Conservation (phyloP, 2,113 vertebrate species). For the Rhinoptilus africanus region DNA sequence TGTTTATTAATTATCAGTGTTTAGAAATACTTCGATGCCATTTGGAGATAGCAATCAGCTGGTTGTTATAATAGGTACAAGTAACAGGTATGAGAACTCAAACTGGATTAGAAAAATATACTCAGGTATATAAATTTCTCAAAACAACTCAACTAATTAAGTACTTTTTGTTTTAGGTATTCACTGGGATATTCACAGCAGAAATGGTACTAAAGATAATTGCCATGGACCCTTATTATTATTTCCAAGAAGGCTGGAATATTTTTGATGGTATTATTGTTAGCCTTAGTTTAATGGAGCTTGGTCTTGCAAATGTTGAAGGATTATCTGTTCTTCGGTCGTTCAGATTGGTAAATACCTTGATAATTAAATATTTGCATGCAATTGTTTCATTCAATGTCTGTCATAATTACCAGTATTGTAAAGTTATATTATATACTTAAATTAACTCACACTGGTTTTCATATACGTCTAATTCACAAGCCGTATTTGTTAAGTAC, state of each 20-base stretch:
- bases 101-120: background rate
- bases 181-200: constrained; percentile 93
- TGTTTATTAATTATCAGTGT: background rate
- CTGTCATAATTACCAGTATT: background rate
- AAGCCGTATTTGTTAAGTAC: background rate
- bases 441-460: background rate
- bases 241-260: constrained; percentile 97
- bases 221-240: constrained; percentile 93
- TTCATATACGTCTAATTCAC: background rate
- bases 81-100: background rate
- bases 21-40: background rate
- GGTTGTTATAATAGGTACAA: background rate
- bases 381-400: background rate
- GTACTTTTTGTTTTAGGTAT: constrained; percentile 80
- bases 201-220: constrained; percentile 98
- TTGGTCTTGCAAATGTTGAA: constrained; percentile 79
- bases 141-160: background rate
- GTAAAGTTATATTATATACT: background rate
- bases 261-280: constrained; percentile 97
- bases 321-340: constrained; percentile 92
- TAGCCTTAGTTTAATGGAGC: constrained; percentile 91
- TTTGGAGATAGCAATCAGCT: background rate
- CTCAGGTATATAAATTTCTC: background rate
- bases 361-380: background rate
- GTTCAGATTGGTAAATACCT: constrained; percentile 88